A percentile compares a stretch with the other conserved stretches of the same genome.
phyloP scores from a whole-genome alignment of 2,797 vertebrate species.

The Lates japonicus region DNA sequence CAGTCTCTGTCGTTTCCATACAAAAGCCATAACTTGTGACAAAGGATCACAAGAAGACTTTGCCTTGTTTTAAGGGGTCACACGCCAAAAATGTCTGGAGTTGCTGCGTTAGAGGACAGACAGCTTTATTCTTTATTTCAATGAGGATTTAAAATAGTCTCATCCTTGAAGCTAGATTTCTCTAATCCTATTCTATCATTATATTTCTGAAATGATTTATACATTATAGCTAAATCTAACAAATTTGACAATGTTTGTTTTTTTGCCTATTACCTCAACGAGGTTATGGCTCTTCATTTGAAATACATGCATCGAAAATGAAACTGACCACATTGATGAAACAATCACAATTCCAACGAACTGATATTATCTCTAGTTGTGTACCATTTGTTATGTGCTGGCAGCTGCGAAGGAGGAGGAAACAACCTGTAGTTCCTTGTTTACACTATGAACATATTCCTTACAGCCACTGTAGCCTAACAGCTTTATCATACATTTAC shows the following conservation, averaged over 20 bases:
- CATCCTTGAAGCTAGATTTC: background rate
- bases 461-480: background rate
- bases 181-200: background rate
- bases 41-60: background rate
- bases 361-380: slow-evolving; percentile 32
- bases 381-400: slow-evolving; percentile 30
- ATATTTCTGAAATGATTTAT: background rate
- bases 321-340: background rate
- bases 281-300: slow-evolving; percentile 3
- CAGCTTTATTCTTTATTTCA: background rate
- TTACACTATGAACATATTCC: slow-evolving; percentile 18
- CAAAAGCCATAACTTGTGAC: background rate
- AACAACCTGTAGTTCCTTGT: slow-evolving; percentile 36
- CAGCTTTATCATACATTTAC: slow-evolving; percentile 15
- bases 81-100: background rate
- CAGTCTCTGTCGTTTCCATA: background rate
- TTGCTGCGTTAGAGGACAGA: background rate
- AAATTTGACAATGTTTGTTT: background rate
- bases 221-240: background rate
- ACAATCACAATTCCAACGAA: slow-evolving; percentile 30
- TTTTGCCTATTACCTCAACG: background rate
- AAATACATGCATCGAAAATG: slow-evolving; percentile 6
- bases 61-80: background rate
- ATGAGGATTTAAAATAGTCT: background rate
- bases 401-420: slow-evolving; percentile 1